These are phyloP conservation scores for Fratercula arctica DNA, from an alignment of 2,797 vertebrate genomes.

Conservation along the genomic window DNA sequence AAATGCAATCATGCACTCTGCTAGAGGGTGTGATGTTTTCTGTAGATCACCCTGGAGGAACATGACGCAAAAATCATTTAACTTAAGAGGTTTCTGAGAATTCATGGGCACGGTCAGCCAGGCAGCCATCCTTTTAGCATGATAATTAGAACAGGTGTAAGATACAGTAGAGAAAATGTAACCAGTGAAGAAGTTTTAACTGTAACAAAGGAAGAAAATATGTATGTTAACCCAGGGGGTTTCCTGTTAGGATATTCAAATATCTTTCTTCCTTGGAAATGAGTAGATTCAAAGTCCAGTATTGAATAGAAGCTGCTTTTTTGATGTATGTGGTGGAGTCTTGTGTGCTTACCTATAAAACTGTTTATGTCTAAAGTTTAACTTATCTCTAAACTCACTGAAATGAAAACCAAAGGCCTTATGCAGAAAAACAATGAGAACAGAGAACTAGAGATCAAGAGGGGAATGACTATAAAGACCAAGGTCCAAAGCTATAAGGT, in stretches of 20 bases:
- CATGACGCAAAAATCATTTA: constrained; percentile 58
- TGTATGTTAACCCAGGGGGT: constrained; percentile 64
- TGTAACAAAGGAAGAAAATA: constrained; percentile 69
- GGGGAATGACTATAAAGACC: background rate
- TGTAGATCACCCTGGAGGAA: constrained; percentile 59
- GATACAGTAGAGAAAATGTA: constrained; percentile 55
- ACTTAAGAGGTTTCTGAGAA: constrained; percentile 63
- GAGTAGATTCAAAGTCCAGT: background rate
- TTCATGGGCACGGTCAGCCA: constrained; percentile 69
- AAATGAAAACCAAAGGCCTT: background rate
- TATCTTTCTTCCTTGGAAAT: background rate
- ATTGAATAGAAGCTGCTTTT: background rate
- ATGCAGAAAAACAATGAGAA: background rate
- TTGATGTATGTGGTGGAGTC: background rate
- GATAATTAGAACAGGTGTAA: constrained; percentile 65
- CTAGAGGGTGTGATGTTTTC: background rate
- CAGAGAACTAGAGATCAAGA: background rate
- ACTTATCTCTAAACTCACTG: background rate
- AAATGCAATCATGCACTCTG: background rate
- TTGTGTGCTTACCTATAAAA: background rate
- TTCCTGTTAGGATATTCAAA: constrained; percentile 37
- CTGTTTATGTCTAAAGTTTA: background rate
- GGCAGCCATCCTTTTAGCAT: constrained; percentile 67
- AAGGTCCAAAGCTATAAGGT: background rate
- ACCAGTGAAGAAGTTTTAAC: constrained; percentile 65